phyloP scores from a whole-genome alignment of 35 echinoderm and acorn worm genomes.

The Strongylocentrotus purpuratus region DNA sequence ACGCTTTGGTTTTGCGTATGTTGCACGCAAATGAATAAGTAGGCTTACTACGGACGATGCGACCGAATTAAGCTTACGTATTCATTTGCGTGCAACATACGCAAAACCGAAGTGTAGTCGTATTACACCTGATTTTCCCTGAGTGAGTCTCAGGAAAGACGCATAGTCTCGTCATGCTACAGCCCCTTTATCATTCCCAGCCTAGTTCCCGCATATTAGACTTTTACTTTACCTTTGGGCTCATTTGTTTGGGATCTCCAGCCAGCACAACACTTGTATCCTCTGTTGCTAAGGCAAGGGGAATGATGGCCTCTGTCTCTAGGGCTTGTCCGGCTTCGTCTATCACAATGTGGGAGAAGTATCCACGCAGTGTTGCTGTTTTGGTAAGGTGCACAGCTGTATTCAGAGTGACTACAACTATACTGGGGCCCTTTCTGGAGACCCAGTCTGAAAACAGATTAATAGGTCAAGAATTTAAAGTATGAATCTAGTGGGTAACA shows the following conservation, averaged over 20 bases:
- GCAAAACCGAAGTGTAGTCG: too few species aligned
- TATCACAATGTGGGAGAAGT: conserved; percentile 91
- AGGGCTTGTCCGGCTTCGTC: conserved; percentile 94
- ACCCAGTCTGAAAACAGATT: background rate
- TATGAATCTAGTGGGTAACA: background rate
- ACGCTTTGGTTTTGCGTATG: too few species aligned
- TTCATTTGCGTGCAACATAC: too few species aligned
- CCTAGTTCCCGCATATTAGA: too few species aligned
- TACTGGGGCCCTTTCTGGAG: conserved; percentile 18
- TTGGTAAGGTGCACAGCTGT: conserved; percentile 58
- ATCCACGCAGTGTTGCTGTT: conserved; percentile 46
- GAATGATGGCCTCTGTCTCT: conserved; percentile 84
- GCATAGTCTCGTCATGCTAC: too few species aligned
- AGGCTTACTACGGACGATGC: too few species aligned
- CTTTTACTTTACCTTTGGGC: conserved; percentile 68
- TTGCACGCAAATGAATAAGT: too few species aligned
- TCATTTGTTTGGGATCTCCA: conserved; percentile 94
- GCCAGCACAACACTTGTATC: conserved; percentile 79
- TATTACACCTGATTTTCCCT: too few species aligned
- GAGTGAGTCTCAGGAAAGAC: too few species aligned
- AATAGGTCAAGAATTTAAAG: background rate
- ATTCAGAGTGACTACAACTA: conserved; percentile 80
- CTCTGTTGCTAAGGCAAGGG: conserved; percentile 68
- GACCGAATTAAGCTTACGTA: too few species aligned
- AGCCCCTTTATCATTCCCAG: too few species aligned